Percentiles rank a stretch among this genome's conserved stretches.
These are phyloP conservation scores for Yponomeuta cagnagella DNA, from an alignment of 2,888 invertebrate species.

Conservation along the genomic window DNA sequence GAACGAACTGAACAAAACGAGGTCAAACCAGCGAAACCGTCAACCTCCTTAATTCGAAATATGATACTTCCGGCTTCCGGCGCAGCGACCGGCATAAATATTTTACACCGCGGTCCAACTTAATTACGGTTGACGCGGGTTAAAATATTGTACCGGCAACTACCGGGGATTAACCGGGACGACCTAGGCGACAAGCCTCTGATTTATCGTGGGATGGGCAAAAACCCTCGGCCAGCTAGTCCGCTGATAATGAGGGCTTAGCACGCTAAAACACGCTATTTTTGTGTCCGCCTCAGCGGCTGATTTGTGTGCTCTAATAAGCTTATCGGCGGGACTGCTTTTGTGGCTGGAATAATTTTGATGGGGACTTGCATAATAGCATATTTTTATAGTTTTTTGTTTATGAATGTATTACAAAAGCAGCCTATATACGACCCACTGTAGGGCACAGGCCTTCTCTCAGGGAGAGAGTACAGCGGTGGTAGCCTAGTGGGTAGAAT, in stretches of 20 bases:
- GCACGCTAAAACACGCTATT: not conserved
- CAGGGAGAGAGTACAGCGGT: too few species aligned
- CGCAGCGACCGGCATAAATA: constrained; percentile 27
- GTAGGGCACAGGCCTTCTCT: too few species aligned
- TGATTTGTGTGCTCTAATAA: not conserved
- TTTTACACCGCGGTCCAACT: constrained; percentile 29
- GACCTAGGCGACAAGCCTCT: constrained; percentile 10
- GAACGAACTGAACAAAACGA: not conserved
- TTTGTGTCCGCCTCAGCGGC: constrained; percentile 12
- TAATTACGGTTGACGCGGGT: constrained; percentile 27
- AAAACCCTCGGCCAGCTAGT: constrained; percentile 4
- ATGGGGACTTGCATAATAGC: too few species aligned
- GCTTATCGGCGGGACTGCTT: not conserved
- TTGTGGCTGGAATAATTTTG: not conserved
- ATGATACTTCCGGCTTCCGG: not conserved
- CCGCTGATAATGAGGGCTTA: constrained; percentile 9
- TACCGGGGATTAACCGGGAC: constrained; percentile 9
- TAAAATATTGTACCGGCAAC: constrained; percentile 16
- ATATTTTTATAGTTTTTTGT: too few species aligned
- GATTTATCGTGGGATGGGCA: constrained; percentile 9
- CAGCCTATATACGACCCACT: too few species aligned
- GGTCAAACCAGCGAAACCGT: not conserved
- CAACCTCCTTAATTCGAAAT: constrained; percentile 1
- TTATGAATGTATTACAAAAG: too few species aligned
- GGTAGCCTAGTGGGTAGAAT: too few species aligned